Percentiles rank a stretch among this genome's conserved stretches.
These are phyloP conservation scores for Esperia sulphurella DNA, from an alignment of 2,888 invertebrate species.

Conservation along the genomic window DNA sequence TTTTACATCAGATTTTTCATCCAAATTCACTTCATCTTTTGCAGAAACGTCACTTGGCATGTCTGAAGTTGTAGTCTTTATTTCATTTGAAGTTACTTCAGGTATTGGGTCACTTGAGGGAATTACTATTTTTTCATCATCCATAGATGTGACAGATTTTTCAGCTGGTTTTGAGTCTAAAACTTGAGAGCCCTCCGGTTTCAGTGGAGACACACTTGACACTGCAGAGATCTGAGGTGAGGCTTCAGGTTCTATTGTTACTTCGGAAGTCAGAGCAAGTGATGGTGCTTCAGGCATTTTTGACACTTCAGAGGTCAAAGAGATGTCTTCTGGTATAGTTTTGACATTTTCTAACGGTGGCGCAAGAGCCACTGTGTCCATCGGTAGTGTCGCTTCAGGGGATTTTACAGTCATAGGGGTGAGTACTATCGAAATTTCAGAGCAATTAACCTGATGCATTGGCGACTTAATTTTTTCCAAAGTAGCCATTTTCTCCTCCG, in stretches of 20 bases:
- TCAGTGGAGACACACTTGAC: constrained; percentile 12
- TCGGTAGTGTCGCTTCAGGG: constrained; percentile 39
- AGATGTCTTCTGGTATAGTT: constrained; percentile 39
- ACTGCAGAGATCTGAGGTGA: not conserved
- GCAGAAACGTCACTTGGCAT: not conserved
- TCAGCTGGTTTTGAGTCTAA: too few species aligned
- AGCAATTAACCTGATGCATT: constrained; percentile 37
- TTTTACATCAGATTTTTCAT: constrained; percentile 9
- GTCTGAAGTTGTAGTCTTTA: not conserved
- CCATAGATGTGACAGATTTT: constrained; percentile 3
- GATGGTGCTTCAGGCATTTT: constrained; percentile 16
- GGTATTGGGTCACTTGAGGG: not conserved
- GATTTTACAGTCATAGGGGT: constrained; percentile 47
- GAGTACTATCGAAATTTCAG: constrained; percentile 44
- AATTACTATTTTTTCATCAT: not conserved
- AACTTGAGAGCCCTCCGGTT: not conserved
- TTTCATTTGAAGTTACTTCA: not conserved
- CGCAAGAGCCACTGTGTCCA: constrained; percentile 53
- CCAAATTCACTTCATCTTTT: constrained; percentile 12
- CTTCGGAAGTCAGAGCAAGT: not conserved
- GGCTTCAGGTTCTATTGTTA: not conserved
- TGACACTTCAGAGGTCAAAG: constrained; percentile 39
- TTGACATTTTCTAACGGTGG: constrained; percentile 53
- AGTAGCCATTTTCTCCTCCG: constrained; percentile 51
- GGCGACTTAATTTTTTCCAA: constrained; percentile 61